Conservation (phyloP, 2,113 vertebrate species). For the Xiphophorus maculatus region DNA sequence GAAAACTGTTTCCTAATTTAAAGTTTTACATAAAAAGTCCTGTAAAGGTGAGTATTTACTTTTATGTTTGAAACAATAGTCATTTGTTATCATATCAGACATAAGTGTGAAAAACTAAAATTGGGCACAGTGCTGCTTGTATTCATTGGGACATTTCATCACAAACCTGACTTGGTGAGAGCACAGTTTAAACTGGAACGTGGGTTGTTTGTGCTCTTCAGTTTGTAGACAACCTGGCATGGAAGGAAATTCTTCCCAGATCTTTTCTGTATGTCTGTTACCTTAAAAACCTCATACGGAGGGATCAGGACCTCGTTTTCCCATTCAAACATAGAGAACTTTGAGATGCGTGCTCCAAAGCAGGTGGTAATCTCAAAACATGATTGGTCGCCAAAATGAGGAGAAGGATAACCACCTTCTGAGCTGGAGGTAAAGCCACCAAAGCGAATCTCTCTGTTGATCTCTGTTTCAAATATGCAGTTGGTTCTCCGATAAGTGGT, state of each 20-base stretch:
- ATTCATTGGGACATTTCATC: neutral
- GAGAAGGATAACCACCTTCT: rapidly evolving
- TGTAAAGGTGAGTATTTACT: too few species aligned
- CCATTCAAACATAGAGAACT: slow-evolving; percentile 9
- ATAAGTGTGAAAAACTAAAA: too few species aligned
- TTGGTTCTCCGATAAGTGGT: slow-evolving; percentile 21
- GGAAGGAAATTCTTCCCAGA: neutral
- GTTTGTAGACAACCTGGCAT: slow-evolving; percentile 47
- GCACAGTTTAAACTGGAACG: neutral
- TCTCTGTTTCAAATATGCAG: neutral
- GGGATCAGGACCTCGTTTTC: slow-evolving; percentile 50
- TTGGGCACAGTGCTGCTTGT: neutral
- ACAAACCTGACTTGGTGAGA: neutral
- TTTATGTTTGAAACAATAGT: too few species aligned
- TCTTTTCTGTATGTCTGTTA: slow-evolving; percentile 21
- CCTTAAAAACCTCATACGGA: slow-evolving; percentile 55
- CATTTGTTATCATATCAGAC: too few species aligned
- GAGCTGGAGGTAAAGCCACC: neutral
- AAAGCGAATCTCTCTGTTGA: neutral
- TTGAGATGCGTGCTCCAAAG: slow-evolving; percentile 36
- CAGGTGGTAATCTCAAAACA: slow-evolving; percentile 52
- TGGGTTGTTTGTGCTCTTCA: neutral
- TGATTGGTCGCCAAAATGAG: slow-evolving; percentile 25
- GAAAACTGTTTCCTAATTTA: too few species aligned
- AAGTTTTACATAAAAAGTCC: too few species aligned